phyloP scores from a whole-genome alignment of 1,140 invertebrate species.

The Drosophila equinoxialis region DNA sequence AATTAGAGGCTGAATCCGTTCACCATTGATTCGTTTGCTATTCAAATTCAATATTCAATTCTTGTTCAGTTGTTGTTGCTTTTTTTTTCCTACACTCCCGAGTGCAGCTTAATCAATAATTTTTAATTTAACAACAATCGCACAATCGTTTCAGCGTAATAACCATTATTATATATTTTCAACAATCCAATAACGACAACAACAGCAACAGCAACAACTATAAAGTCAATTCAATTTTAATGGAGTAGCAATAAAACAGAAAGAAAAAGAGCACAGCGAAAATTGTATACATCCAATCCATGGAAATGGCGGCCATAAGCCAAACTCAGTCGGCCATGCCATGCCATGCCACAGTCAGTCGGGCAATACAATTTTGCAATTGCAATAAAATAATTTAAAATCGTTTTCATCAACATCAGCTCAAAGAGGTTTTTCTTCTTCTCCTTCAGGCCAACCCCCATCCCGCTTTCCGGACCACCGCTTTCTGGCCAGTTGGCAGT shows the following conservation, averaged over 20 bases:
- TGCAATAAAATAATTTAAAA: slow-evolving; percentile 82
- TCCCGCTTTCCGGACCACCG: not conserved
- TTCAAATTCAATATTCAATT: slow-evolving; percentile 24
- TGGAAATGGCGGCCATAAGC: slow-evolving; percentile 34
- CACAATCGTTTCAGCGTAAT: slow-evolving; percentile 77
- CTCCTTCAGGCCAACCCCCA: not conserved
- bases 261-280: slow-evolving; percentile 71
- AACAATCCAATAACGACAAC: slow-evolving; percentile 58
- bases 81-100: slow-evolving; percentile 37
- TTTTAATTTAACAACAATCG: slow-evolving; percentile 81
- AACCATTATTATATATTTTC: slow-evolving; percentile 76
- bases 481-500: slow-evolving; percentile 16
- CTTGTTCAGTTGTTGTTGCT: not conserved
- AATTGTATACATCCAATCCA: slow-evolving; percentile 16
- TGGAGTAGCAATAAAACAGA: slow-evolving; percentile 80
- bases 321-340: slow-evolving; percentile 34
- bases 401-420: slow-evolving; percentile 80
- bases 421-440: slow-evolving; percentile 63
- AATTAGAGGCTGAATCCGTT: no score
- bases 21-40: not conserved
- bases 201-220: slow-evolving; percentile 36
- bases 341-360: slow-evolving; percentile 35
- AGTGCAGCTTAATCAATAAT: slow-evolving; percentile 70
- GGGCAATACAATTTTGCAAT: slow-evolving; percentile 75
- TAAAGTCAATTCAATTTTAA: slow-evolving; percentile 79